Conservation (phyloP, 2,797 vertebrate species). For the Petrocephalus sullivani region DNA sequence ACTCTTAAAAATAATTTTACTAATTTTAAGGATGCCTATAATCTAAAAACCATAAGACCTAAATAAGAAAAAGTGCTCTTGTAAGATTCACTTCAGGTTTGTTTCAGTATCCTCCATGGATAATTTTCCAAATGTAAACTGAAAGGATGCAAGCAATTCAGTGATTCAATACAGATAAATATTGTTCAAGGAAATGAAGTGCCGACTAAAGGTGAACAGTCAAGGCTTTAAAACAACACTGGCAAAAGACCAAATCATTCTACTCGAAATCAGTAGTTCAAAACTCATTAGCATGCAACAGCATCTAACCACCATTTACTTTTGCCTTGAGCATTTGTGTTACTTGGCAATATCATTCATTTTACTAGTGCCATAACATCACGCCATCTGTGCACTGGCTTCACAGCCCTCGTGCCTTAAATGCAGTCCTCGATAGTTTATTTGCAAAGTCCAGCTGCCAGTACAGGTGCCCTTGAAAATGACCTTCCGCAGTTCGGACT, state of each 20-base stretch:
- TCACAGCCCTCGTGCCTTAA: not conserved
- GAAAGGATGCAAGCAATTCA: not conserved
- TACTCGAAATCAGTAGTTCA: not conserved
- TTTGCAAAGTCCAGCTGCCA: not conserved
- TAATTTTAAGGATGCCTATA: not conserved
- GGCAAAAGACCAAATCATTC: not conserved
- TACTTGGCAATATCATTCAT: slow-evolving; percentile 18
- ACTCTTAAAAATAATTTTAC: not conserved
- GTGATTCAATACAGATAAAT: not conserved
- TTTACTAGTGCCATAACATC: slow-evolving; percentile 15
- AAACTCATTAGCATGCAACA: slow-evolving; percentile 13
- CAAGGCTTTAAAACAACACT: not conserved
- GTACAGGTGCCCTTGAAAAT: not conserved
- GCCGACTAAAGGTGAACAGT: not conserved
- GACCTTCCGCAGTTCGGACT: not conserved
- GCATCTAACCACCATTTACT: slow-evolving; percentile 7
- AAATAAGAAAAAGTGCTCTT: not conserved
- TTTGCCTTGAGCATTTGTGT: not conserved
- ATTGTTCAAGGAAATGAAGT: not conserved
- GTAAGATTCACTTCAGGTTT: not conserved
- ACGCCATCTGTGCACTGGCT: slow-evolving; percentile 7
- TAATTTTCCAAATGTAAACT: not conserved
- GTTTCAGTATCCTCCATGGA: not conserved
- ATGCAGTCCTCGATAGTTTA: not conserved
- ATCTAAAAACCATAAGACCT: not conserved